Evolutionary conservation across 2,888 invertebrate genomes (phyloP).

Genomic region (Plagodis dolabraria): DNA sequence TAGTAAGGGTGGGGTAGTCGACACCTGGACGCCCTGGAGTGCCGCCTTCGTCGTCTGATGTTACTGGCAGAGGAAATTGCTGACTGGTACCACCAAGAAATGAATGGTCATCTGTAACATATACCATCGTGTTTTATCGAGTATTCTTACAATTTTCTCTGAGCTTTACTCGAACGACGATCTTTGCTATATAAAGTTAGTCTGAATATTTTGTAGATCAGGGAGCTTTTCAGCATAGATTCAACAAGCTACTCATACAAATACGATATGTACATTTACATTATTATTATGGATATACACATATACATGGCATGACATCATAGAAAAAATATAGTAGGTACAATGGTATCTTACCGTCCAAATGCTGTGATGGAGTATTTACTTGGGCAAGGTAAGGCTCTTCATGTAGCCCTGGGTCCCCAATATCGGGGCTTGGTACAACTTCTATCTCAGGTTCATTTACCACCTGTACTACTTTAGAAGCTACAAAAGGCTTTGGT

Average conservation of each 20-base stretch:
- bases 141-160: too few relatives aligned
- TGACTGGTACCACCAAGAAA: conserved; percentile 62
- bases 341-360: conserved; percentile 64
- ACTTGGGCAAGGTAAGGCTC: conserved; percentile 70
- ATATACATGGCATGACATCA: background rate
- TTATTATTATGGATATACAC: too few relatives aligned
- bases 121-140: background rate
- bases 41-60: conserved; percentile 84
- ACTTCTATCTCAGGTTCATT: conserved; percentile 37
- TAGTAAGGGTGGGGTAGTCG: conserved; percentile 91
- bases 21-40: conserved; percentile 89
- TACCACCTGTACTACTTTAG: conserved; percentile 42
- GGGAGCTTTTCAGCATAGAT: background rate
- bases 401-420: conserved; percentile 57
- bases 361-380: conserved; percentile 70
- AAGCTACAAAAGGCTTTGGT: conserved; percentile 66
- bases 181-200: too few relatives aligned
- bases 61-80: conserved; percentile 66
- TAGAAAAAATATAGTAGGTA: background rate
- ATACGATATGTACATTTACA: too few relatives aligned
- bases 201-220: background rate
- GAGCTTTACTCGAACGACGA: too few relatives aligned
- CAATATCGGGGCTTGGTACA: conserved; percentile 26
- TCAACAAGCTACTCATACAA: too few relatives aligned
- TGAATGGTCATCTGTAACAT: conserved; percentile 36